Evolutionary conservation across 2,113 vertebrate species (phyloP).

Genomic region (Morone saxatilis): DNA sequence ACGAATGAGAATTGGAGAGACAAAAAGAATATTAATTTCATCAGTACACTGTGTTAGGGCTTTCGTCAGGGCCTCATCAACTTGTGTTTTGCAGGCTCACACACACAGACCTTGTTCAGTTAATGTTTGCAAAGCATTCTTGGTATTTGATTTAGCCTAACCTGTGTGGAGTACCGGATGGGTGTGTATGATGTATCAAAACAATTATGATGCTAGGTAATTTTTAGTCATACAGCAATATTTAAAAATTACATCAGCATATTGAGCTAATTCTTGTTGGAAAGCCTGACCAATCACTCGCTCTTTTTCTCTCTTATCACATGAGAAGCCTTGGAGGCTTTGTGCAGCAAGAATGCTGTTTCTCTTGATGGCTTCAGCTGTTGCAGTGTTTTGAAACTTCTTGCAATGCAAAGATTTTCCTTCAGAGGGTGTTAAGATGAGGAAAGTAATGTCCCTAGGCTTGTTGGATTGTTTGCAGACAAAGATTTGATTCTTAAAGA

Average conservation of each 20-base stretch:
- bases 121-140: conserved; percentile 28
- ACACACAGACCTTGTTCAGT: conserved; percentile 7
- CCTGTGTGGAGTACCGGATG: conserved; percentile 21
- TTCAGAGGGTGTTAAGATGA: conserved; percentile 28
- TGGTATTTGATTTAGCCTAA: conserved; percentile 35
- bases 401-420: conserved; percentile 17
- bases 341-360: too few species aligned
- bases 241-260: neutral
- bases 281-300: neutral
- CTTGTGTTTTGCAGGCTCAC: conserved; percentile 9
- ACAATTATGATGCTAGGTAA: neutral
- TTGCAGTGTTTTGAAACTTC: conserved; percentile 4
- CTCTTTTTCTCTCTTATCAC: neutral
- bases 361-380: neutral
- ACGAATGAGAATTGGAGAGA: conserved; percentile 31
- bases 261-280: conserved; percentile 10
- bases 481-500: conserved; percentile 45
- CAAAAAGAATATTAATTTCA: conserved; percentile 71
- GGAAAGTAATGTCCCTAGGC: conserved; percentile 24
- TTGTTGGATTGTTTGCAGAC: conserved; percentile 28
- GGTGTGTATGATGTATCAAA: conserved; percentile 16
- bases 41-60: conserved; percentile 39
- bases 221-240: neutral
- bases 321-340: neutral
- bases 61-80: conserved; percentile 39